Base-by-base conservation (phyloP, 1,140 invertebrate genomes). In the Chionoecetes opilio region DNA sequence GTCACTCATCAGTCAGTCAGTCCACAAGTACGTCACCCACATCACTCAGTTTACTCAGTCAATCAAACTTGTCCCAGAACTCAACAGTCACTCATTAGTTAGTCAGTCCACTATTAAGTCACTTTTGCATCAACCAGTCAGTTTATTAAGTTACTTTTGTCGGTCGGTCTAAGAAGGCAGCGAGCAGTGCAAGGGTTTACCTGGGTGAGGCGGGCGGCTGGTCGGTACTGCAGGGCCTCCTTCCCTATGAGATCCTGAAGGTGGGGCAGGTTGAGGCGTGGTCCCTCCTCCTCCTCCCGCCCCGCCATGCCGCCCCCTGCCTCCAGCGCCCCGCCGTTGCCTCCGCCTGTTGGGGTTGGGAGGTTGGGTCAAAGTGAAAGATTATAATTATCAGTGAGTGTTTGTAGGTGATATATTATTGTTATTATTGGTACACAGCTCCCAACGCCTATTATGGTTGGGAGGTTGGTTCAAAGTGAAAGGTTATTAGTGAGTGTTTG, bases 241-340 rank as follows among this genome's bases (percentile, higher is more conserved):
- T 95, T 95, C 82, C 94, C 94, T 0, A 95, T 95, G 17, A 95
- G 94, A 8, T 95, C 94, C 46, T 95, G 94, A 11, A 95, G 89
- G 84, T 95, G 94, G 0, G 94, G 94, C 0, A 95, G 38, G 84
- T 95, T 95, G 41, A 95, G 94, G 17, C 94, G 94, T 17, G 94
- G 94, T 8, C 84, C 85, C 21, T 90, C 91, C 0, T 31, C 1
- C n/a, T 32, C 85, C n/a, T 89, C 53, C 53, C 31, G 29, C 31
- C 21, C 63, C 14, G 37, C 11, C 1, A 21, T 21, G n/a, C 34
- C 63, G 5, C 34, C 82, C 3, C 32, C 32, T 26, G 37, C 82
- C 2, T 85, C 32, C 63, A 37, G 63, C 8, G 34, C 32, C 29
- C 90, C 38, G 32, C 75, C 63, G 8, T n/a, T n/a, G n/a, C 91